Percentiles rank a stretch among this genome's conserved stretches.
These are phyloP conservation scores for Galerucella nymphaeae DNA, from an alignment of 2,888 invertebrate species.

Conservation along the genomic window DNA sequence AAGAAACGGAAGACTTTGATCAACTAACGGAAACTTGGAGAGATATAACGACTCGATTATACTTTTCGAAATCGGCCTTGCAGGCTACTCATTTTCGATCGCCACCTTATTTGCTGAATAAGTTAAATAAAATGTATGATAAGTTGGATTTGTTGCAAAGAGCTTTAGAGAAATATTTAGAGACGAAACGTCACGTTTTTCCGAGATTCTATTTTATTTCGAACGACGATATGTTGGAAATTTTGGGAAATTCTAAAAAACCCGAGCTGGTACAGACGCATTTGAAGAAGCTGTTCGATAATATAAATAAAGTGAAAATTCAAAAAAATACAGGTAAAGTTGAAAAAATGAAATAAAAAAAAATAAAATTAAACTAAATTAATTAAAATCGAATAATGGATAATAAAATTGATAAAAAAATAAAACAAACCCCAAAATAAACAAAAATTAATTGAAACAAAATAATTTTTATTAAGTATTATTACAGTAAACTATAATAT, in stretches of 20 bases:
- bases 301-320: slow-evolving; percentile 79
- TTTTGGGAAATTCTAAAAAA: slow-evolving; percentile 86
- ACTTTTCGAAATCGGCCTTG: slow-evolving; percentile 69
- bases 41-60: slow-evolving; percentile 71
- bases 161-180: slow-evolving; percentile 86
- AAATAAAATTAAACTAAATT: no score
- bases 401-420: no score
- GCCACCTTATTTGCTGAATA: slow-evolving; percentile 73
- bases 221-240: slow-evolving; percentile 85
- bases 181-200: slow-evolving; percentile 88
- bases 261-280: slow-evolving; percentile 87
- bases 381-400: no score
- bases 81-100: slow-evolving; percentile 73
- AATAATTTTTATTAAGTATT: no score
- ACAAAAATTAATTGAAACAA: no score
- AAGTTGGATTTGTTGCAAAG: slow-evolving; percentile 84
- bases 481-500: no score
- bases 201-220: slow-evolving; percentile 86
- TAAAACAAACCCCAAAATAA: no score
- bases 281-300: slow-evolving; percentile 90
- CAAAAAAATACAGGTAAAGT: slow-evolving; percentile 64
- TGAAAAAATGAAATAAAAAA: neutral
- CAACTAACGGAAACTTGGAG: slow-evolving; percentile 78
- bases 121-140: slow-evolving; percentile 78
- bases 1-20: slow-evolving; percentile 81